Base-by-base conservation (phyloP, 30 jellyfish, hydroid and myxozoan species). In the Pelagia noctiluca region DNA sequence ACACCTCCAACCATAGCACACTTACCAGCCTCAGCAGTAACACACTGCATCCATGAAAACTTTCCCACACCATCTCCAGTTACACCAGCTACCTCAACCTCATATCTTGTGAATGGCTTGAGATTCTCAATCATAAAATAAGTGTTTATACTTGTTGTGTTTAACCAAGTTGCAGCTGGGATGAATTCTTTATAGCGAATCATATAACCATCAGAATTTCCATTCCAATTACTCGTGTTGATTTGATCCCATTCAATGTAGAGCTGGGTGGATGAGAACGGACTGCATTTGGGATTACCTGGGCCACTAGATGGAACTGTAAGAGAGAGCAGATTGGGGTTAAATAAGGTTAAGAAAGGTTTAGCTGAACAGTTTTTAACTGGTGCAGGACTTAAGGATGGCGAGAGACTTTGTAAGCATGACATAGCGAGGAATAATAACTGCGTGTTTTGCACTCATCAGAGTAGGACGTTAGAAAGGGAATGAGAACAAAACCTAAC, bases 1-100 rank as follows among this genome's bases (percentile, higher is more conserved):
- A n/a, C n/a, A n/a, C n/a, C n/a, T n/a, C n/a, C n/a, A n/a, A n/a
- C n/a, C n/a, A n/a, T n/a, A n/a, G n/a, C n/a, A n/a, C 5, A 31
- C 77, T 18, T 71, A 83, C 94, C 94, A 11, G 67, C 94, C 36
- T 83, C 87, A 1, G 34, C 72, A 7, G 94, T 83, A 30, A 26
- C 19, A 71, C 94, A 83, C 8, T 50, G 42, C 32, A 75, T 48
- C 94, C 94, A 71, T 2, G 80, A 30, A 35, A 61, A 25, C 5
- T 88, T 88, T 11, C 94, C 94, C 5, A n/a, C 37, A 1, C 94
- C 94, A 21, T 48, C 42, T 12, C 83, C 26, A 21, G 94, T 70
- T 11, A 30, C 46, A 18, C 88, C 94, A 35, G 87, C 87, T 1
- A 83, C 80, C 25, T 83, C 61, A 2, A 83, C 29, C 33, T 83